Evolutionary conservation across 2,797 vertebrate genomes (phyloP).

Genomic region (Orestias chungarensis): DNA sequence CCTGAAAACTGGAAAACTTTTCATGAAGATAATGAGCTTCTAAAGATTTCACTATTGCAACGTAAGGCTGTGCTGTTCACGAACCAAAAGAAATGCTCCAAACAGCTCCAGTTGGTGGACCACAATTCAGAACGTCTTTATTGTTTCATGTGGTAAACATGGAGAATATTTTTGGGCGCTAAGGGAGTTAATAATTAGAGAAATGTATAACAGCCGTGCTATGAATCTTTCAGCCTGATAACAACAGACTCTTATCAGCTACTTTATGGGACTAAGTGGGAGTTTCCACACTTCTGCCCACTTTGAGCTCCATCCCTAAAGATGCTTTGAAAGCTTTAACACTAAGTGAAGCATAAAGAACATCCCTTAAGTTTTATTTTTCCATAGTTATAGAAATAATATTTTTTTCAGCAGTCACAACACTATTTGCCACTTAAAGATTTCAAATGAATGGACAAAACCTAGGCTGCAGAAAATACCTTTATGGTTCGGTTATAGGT

Average conservation of each 20-base stretch:
- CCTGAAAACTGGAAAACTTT: constrained; percentile 30
- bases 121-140: background rate
- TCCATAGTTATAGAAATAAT: background rate
- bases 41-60: background rate
- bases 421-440: background rate
- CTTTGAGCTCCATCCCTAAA: constrained; percentile 22
- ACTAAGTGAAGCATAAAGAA: background rate
- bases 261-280: constrained; percentile 55
- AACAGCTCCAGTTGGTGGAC: constrained; percentile 10
- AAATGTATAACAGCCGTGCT: constrained; percentile 66
- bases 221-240: constrained; percentile 68
- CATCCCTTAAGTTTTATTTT: background rate
- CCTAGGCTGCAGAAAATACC: background rate
- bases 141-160: constrained; percentile 12
- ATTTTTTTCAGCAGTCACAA: background rate
- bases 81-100: constrained; percentile 3
- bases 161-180: constrained; percentile 45
- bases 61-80: background rate
- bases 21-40: background rate
- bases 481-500: background rate
- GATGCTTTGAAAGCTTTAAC: background rate
- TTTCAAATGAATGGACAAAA: background rate
- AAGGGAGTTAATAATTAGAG: constrained; percentile 80
- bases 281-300: constrained; percentile 49
- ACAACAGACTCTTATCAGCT: constrained; percentile 63